These are phyloP conservation scores for Myzus persicae DNA, from an alignment of 1,140 invertebrate species.

Conservation along the genomic window DNA sequence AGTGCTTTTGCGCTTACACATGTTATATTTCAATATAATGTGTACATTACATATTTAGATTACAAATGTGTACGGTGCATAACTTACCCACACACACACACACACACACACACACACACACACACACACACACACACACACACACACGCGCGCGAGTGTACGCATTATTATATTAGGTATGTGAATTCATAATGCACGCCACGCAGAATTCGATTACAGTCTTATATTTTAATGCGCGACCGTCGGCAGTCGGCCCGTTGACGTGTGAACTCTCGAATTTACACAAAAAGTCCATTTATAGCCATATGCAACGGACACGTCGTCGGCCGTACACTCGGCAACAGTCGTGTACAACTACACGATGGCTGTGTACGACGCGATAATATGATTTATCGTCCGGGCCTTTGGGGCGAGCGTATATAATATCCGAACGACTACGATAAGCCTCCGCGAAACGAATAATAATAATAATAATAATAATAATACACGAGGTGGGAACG, in stretches of 20 bases:
- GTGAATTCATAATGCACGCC: neutral
- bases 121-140: too few species aligned
- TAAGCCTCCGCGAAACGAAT: slow-evolving; percentile 9
- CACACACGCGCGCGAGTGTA: too few species aligned
- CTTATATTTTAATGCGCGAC: slow-evolving; percentile 13
- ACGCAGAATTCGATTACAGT: neutral
- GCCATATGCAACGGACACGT: neutral
- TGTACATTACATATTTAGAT: slow-evolving; percentile 10
- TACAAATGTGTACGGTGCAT: neutral
- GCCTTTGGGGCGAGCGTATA: neutral
- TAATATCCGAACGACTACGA: neutral
- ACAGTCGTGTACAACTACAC: too few species aligned
- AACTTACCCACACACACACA: neutral
- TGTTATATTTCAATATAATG: neutral
- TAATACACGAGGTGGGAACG: too few species aligned
- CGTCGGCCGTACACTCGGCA: too few species aligned
- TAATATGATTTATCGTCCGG: neutral
- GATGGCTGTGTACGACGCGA: neutral
- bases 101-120: too few species aligned
- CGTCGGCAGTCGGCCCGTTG: neutral
- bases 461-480: too few species aligned
- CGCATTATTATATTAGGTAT: too few species aligned
- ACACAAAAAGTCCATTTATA: slow-evolving; percentile 17
- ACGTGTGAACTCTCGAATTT: neutral
- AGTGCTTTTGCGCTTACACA: neutral